phyloP scores from a whole-genome alignment of 1,140 invertebrate genomes.

The Oryzaephilus surinamensis region DNA sequence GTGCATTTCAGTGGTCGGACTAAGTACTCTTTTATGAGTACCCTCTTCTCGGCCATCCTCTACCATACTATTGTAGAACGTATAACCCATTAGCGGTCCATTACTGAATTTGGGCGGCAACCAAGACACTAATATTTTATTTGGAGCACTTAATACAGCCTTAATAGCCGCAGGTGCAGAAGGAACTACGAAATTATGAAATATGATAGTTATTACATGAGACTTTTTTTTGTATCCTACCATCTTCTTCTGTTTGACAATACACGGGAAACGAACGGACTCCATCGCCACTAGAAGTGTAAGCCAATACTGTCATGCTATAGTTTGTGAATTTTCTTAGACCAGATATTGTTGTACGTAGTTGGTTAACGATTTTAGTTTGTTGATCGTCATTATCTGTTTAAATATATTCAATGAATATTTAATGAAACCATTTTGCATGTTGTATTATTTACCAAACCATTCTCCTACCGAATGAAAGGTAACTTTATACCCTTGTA shows the following conservation, averaged over 20 bases:
- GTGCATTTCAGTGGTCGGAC: constrained; percentile 51
- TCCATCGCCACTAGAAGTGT: constrained; percentile 81
- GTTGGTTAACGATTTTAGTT: constrained; percentile 56
- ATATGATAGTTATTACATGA: background rate
- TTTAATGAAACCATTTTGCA: constrained; percentile 3
- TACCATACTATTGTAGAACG: constrained; percentile 68
- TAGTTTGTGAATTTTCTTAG: constrained; percentile 86
- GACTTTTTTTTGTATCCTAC: constrained; percentile 41
- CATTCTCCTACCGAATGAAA: constrained; percentile 60
- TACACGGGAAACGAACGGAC: constrained; percentile 70
- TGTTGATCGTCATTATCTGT: constrained; percentile 48
- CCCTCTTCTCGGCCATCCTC: constrained; percentile 62
- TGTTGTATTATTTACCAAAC: constrained; percentile 45
- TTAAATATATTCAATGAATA: background rate
- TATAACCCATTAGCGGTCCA: constrained; percentile 67
- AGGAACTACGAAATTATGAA: constrained; percentile 50
- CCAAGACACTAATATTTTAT: constrained; percentile 83
- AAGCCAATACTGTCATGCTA: constrained; percentile 78
- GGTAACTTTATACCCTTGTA: constrained; percentile 81
- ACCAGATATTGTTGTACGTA: constrained; percentile 54
- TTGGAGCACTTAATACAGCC: constrained; percentile 69
- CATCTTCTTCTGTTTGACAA: constrained; percentile 85
- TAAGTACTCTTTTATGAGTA: constrained; percentile 57
- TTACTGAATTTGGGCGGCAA: constrained; percentile 62
- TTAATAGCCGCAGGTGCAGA: constrained; percentile 79